These are phyloP conservation scores for Thrips palmi DNA, from an alignment of 1,140 invertebrate genomes.

Conservation along the genomic window DNA sequence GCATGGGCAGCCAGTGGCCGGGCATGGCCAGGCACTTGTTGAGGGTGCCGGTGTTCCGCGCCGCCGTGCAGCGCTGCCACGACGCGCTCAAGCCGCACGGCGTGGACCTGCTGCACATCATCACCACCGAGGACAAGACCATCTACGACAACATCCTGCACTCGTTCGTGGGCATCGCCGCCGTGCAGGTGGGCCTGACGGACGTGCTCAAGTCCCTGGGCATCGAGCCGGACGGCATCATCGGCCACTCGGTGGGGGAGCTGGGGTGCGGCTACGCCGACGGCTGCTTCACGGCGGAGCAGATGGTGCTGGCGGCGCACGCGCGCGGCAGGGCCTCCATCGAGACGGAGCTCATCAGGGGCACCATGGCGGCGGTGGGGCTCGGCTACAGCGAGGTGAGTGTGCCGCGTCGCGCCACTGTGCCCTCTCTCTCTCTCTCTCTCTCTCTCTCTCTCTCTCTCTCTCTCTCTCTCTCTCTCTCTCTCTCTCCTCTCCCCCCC, in stretches of 20 bases:
- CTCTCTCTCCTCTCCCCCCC: too few species aligned
- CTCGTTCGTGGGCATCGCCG: slow-evolving; percentile 48
- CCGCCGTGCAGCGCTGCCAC: slow-evolving; percentile 27
- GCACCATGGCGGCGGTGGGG: slow-evolving; percentile 37
- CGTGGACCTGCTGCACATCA: slow-evolving; percentile 30
- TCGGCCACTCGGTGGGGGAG: slow-evolving; percentile 79
- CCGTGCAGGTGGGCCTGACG: slow-evolving; percentile 61
- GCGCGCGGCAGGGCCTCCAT: slow-evolving; percentile 35
- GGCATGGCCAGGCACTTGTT: slow-evolving; percentile 37
- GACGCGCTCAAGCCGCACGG: slow-evolving; percentile 19
- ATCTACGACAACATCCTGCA: slow-evolving; percentile 30
- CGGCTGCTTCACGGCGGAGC: slow-evolving; percentile 61
- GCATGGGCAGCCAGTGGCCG: slow-evolving; percentile 45
- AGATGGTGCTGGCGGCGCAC: slow-evolving; percentile 61
- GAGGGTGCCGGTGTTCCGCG: slow-evolving; percentile 28
- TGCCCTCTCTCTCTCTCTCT: too few species aligned
- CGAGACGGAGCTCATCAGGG: slow-evolving; percentile 25
- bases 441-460: too few species aligned
- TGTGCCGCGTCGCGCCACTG: too few species aligned
- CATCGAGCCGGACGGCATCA: slow-evolving; percentile 61
- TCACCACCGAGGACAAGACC: slow-evolving; percentile 27
- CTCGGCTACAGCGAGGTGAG: too few species aligned
- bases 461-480: too few species aligned
- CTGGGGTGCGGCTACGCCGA: slow-evolving; percentile 82
- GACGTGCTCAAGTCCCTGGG: slow-evolving; percentile 52